These are phyloP conservation scores for Eleutherodactylus coqui DNA, from an alignment of 2,797 vertebrate species.

Conservation along the genomic window DNA sequence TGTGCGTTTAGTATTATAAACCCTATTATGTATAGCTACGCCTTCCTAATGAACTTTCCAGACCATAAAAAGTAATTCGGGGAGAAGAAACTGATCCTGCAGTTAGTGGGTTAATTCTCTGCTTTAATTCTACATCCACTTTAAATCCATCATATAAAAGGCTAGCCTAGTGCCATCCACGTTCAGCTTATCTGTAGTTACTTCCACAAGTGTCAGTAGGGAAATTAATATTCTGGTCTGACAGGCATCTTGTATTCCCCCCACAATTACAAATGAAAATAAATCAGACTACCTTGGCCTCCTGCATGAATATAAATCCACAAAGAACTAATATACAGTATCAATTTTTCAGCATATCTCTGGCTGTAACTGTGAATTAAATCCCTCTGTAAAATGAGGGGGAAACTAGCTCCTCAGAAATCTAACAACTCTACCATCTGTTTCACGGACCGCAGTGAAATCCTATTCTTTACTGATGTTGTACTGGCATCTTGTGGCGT, in stretches of 20 bases:
- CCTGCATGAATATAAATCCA: conserved; percentile 66
- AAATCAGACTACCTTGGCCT: conserved; percentile 65
- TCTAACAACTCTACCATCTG: conserved; percentile 71
- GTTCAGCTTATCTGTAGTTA: conserved; percentile 54
- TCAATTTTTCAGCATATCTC: conserved; percentile 68
- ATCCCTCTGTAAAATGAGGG: conserved; percentile 69
- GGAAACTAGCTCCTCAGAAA: conserved; percentile 68
- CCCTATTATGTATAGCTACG: background rate
- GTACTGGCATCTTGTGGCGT: conserved; percentile 69
- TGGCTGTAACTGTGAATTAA: conserved; percentile 67
- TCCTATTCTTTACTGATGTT: conserved; percentile 38
- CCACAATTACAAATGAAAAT: conserved; percentile 65
- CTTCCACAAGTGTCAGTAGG: conserved; percentile 43
- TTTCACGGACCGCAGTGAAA: conserved; percentile 2
- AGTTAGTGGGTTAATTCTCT: conserved; percentile 39
- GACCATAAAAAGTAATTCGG: conserved; percentile 2
- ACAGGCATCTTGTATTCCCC: conserved; percentile 62
- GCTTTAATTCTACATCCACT: conserved; percentile 47
- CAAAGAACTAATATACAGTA: conserved; percentile 67
- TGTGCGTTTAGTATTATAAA: background rate
- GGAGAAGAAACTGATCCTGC: background rate
- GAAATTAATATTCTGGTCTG: conserved; percentile 54
- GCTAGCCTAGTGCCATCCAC: conserved; percentile 31
- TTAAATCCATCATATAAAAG: conserved; percentile 57
- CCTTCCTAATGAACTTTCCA: background rate